These are phyloP conservation scores for Gymnogyps californianus DNA, from an alignment of 2,113 vertebrate species.

Conservation along the genomic window DNA sequence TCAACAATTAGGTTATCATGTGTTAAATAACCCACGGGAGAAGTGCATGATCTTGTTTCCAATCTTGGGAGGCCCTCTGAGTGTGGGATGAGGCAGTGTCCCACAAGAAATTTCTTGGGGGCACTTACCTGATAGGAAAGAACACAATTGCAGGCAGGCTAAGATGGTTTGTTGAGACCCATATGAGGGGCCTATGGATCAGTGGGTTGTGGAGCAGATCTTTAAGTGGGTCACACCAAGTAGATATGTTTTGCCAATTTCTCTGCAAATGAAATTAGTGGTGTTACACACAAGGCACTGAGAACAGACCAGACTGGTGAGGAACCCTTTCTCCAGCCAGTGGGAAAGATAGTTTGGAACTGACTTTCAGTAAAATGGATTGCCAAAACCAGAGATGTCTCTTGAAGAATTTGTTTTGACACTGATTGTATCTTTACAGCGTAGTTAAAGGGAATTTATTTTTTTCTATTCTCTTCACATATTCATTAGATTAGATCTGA, in stretches of 20 bases:
- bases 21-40: background rate
- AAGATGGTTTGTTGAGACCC: conserved; percentile 61
- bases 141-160: conserved; percentile 56
- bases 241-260: conserved; percentile 56
- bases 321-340: conserved; percentile 8
- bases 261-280: conserved; percentile 64
- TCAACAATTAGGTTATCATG: background rate
- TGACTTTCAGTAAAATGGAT: background rate
- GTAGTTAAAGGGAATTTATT: background rate
- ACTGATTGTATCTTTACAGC: background rate
- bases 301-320: conserved; percentile 15
- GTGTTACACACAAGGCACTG: conserved; percentile 47
- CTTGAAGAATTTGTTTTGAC: background rate
- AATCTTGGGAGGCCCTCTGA: background rate
- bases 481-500: background rate
- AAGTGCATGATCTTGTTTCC: background rate
- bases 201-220: conserved; percentile 57
- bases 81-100: conserved; percentile 61
- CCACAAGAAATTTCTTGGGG: conserved; percentile 67
- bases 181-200: conserved; percentile 46
- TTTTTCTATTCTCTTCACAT: background rate
- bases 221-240: conserved; percentile 61
- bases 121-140: conserved; percentile 63
- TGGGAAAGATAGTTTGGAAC: background rate
- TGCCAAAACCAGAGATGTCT: background rate